Evolutionary conservation across 2,888 invertebrate genomes (phyloP).

Genomic region (Sarcophaga rosellei): DNA sequence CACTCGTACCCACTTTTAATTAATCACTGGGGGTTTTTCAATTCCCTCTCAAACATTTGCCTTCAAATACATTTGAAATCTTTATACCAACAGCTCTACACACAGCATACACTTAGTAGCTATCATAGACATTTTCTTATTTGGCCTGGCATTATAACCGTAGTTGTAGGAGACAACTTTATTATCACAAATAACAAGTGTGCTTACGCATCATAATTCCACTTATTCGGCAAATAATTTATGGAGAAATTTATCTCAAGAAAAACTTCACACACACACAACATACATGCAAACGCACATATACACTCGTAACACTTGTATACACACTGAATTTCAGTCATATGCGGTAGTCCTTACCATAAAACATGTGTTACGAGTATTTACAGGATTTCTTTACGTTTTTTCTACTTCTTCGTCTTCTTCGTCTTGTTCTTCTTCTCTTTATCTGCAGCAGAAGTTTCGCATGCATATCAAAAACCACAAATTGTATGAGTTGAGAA

Average conservation of each 20-base stretch:
- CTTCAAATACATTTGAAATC: too few relatives aligned
- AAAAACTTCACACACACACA: not conserved
- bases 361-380: not conserved
- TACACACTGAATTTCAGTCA: too few relatives aligned
- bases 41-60: too few relatives aligned
- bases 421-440: too few relatives aligned
- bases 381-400: not conserved
- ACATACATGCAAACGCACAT: too few relatives aligned
- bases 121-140: not conserved
- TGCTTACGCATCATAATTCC: conserved; percentile 28
- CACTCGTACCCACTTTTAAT: too few relatives aligned
- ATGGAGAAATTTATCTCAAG: not conserved
- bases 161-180: conserved; percentile 2
- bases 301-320: too few relatives aligned
- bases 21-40: too few relatives aligned
- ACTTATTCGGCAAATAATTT: not conserved
- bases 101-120: not conserved
- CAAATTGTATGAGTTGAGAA: not conserved
- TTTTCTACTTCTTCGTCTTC: too few relatives aligned
- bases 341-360: not conserved
- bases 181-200: not conserved
- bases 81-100: not conserved
- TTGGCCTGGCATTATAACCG: not conserved
- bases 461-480: not conserved
- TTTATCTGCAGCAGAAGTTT: not conserved